Conservation (phyloP, 2,797 vertebrate genomes). For the Tarsius wallacei region DNA sequence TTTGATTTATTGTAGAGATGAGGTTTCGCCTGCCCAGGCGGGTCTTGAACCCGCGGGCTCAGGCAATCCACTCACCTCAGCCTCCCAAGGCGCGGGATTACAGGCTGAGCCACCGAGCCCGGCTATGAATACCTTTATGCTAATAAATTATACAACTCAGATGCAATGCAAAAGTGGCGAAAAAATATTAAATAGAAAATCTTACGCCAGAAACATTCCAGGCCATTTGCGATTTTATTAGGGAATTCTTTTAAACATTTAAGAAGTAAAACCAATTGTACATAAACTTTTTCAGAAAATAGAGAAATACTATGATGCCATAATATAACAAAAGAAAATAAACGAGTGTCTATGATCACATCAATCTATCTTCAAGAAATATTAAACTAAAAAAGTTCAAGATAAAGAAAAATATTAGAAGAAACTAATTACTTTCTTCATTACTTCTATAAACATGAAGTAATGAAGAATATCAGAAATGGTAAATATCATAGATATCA, state of each 20-base stretch:
- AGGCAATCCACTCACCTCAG: too few species aligned
- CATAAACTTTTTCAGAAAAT: conserved; percentile 18
- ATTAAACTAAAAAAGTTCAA: background rate
- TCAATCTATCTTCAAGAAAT: conserved; percentile 7
- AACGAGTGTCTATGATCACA: background rate
- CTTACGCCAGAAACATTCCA: background rate
- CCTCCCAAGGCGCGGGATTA: too few species aligned
- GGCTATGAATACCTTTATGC: background rate
- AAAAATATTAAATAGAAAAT: background rate
- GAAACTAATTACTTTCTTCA: background rate
- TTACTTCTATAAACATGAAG: background rate
- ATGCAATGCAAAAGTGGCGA: background rate
- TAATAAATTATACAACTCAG: conserved; percentile 31
- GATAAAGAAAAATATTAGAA: conserved; percentile 3
- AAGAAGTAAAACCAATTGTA: conserved; percentile 50
- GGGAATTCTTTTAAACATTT: conserved; percentile 26
- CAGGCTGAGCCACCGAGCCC: too few species aligned
- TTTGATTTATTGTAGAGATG: too few species aligned
- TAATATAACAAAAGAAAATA: conserved; percentile 29
- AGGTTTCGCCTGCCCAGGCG: too few species aligned
- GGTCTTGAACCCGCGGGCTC: too few species aligned
- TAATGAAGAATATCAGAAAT: conserved; percentile 32
- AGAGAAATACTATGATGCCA: background rate
- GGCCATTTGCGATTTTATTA: background rate
- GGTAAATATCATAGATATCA: background rate